A percentile compares a stretch with the other conserved stretches of the same genome.
These are phyloP conservation scores for Hippocampus barbouri DNA, from an alignment of 2,113 vertebrate genomes.

Conservation along the genomic window DNA sequence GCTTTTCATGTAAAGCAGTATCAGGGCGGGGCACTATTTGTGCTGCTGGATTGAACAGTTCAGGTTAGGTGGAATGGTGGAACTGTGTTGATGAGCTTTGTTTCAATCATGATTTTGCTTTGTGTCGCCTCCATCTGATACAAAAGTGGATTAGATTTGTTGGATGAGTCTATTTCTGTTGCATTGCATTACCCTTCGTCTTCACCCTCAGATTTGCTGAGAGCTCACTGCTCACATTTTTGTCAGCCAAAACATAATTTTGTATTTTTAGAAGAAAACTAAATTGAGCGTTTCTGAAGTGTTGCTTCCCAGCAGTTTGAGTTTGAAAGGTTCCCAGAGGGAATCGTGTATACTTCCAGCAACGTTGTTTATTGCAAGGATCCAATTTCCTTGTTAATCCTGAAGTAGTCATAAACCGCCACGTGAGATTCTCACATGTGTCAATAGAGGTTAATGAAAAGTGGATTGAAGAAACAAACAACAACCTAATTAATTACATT, in stretches of 20 bases:
- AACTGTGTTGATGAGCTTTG: background rate
- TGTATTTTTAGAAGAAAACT: background rate
- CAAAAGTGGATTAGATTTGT: background rate
- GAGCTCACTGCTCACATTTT: background rate
- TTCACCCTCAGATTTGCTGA: background rate
- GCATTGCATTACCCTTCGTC: background rate
- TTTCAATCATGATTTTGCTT: background rate
- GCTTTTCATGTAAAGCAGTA: background rate
- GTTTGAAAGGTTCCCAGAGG: conserved; percentile 21
- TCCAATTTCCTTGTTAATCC: conserved; percentile 66
- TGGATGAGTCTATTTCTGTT: background rate
- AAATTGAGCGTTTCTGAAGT: background rate
- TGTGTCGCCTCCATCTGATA: background rate
- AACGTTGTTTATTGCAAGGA: conserved; percentile 63
- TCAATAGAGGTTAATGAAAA: conserved; percentile 71
- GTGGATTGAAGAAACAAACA: conserved; percentile 64
- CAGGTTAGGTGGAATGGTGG: background rate
- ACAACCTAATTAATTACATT: conserved; percentile 68
- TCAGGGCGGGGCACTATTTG: background rate
- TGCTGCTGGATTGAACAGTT: background rate
- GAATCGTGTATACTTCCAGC: conserved; percentile 36
- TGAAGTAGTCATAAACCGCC: conserved; percentile 52
- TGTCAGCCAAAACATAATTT: background rate
- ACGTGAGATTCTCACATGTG: conserved; percentile 35
- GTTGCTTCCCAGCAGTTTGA: background rate